Conservation (phyloP, 2,888 invertebrate genomes). For the Zhuqinia jingwanae region DNA sequence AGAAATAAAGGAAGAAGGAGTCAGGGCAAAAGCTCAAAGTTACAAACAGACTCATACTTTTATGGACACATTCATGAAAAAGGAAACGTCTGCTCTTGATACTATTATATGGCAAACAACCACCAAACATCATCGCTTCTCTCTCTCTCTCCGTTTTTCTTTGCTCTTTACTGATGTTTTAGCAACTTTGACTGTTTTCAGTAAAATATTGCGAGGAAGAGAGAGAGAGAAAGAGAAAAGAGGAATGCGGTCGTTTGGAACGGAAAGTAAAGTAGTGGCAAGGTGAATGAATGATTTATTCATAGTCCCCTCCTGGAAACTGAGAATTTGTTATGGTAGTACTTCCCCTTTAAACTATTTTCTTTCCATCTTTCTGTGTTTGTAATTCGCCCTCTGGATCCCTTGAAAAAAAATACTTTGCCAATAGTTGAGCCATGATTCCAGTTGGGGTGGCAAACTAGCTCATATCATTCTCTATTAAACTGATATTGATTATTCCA, state of each 20-base stretch:
- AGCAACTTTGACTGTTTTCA: constrained; percentile 47
- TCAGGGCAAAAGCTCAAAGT: constrained; percentile 57
- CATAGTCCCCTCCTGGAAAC: constrained; percentile 62
- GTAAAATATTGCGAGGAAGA: constrained; percentile 33
- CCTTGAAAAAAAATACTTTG: constrained; percentile 51
- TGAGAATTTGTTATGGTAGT: constrained; percentile 69
- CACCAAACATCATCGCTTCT: not conserved
- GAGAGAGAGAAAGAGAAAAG: constrained; percentile 23
- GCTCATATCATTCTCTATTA: constrained; percentile 65
- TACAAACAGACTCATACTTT: constrained; percentile 47
- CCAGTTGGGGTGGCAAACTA: constrained; percentile 61
- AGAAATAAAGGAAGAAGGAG: constrained; percentile 32
- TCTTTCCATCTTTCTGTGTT: constrained; percentile 1
- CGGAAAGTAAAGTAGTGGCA: constrained; percentile 67
- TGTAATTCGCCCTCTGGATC: constrained; percentile 36
- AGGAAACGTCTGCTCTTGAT: constrained; percentile 54
- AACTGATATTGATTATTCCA: constrained; percentile 66
- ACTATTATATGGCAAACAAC: not conserved
- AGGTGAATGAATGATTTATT: constrained; percentile 74
- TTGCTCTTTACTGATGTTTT: constrained; percentile 17
- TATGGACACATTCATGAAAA: not conserved
- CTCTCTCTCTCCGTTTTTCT: not conserved
- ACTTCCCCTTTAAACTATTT: constrained; percentile 48
- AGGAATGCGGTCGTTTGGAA: constrained; percentile 65
- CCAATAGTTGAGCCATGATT: constrained; percentile 55